Evolutionary conservation across 2,888 invertebrate genomes (phyloP).

Genomic region (Phengaris arion): DNA sequence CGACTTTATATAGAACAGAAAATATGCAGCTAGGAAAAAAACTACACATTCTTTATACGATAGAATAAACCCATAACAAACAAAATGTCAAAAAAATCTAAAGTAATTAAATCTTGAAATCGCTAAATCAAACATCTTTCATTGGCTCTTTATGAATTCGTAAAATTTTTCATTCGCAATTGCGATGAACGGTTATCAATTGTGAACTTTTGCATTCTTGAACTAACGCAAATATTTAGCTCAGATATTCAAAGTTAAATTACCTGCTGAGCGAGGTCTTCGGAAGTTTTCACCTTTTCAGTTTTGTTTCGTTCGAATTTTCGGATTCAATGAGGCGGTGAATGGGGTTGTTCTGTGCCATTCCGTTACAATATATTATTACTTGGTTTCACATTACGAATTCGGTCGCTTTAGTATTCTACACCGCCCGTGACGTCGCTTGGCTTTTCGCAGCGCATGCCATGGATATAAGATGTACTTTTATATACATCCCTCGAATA

Average conservation of each 20-base stretch:
- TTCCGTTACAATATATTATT: constrained; percentile 11
- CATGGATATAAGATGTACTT: too few species aligned
- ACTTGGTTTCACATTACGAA: neutral
- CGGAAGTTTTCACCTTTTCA: constrained; percentile 38
- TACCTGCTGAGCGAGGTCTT: constrained; percentile 42
- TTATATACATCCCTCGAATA: too few species aligned
- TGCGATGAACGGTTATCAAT: constrained; percentile 19
- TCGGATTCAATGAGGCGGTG: constrained; percentile 45
- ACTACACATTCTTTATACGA: too few species aligned
- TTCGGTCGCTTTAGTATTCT: neutral
- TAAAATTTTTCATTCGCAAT: neutral
- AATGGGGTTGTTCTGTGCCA: constrained; percentile 36
- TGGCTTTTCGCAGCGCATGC: too few species aligned
- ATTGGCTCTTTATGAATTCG: neutral
- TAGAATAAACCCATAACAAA: too few species aligned
- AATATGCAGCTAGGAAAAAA: too few species aligned
- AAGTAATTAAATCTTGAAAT: too few species aligned
- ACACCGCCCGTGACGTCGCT: too few species aligned
- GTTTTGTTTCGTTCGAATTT: constrained; percentile 42
- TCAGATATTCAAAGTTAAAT: constrained; percentile 42
- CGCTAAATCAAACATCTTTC: too few species aligned
- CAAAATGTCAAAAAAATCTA: too few species aligned
- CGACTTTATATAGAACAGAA: too few species aligned
- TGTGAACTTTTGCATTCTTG: constrained; percentile 31
- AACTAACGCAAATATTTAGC: constrained; percentile 36